phyloP scores from a whole-genome alignment of 2,113 vertebrate species.

The Haemorhous mexicanus region DNA sequence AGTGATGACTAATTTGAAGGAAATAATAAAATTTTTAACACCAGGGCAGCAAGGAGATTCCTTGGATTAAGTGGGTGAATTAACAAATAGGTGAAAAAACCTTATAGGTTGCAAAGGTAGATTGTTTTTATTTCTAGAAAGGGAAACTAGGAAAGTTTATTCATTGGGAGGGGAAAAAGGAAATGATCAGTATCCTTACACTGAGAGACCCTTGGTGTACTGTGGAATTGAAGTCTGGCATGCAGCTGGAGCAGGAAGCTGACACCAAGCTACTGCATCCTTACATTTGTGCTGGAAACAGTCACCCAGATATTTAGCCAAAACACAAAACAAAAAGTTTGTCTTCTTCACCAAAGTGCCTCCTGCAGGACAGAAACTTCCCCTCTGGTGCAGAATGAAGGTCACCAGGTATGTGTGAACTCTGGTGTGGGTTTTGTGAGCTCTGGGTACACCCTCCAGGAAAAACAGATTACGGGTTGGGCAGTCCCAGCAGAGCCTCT shows the following conservation, averaged over 20 bases:
- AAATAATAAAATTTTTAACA: neutral
- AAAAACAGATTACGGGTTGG: neutral
- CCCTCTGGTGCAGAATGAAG: neutral
- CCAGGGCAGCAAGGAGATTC: neutral
- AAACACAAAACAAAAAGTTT: neutral
- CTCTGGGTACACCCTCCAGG: accelerated
- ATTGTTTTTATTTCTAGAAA: neutral
- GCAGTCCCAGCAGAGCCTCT: neutral
- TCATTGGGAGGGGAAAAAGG: neutral
- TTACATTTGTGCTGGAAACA: neutral
- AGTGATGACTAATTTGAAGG: neutral
- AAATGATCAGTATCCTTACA: neutral
- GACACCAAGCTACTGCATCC: neutral
- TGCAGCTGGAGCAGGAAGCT: neutral
- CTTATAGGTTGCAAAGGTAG: neutral
- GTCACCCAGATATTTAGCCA: no score
- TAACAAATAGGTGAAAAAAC: neutral
- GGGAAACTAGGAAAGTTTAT: neutral
- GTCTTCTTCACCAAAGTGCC: neutral
- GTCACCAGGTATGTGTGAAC: no score
- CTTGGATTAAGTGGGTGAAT: neutral
- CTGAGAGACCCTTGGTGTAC: neutral
- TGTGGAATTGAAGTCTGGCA: neutral
- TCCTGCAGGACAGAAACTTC: neutral
- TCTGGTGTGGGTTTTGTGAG: neutral